A percentile compares a stretch with the other conserved stretches of the same genome.
phyloP scores from a whole-genome alignment of 2,888 invertebrate species.

The Malachius bipustulatus region DNA sequence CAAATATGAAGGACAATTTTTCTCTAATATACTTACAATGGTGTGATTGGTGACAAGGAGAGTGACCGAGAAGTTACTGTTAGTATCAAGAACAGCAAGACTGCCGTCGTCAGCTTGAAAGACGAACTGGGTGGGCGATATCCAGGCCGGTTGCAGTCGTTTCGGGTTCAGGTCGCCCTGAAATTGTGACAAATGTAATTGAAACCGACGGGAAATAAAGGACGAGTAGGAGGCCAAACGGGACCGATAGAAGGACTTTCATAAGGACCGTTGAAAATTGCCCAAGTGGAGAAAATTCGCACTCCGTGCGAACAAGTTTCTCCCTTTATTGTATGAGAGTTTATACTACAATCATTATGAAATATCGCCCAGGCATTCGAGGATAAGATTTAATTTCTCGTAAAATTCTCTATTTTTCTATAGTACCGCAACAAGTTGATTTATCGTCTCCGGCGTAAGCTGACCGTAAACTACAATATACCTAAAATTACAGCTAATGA shows the following conservation, averaged over 20 bases:
- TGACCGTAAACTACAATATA: too few relatives aligned
- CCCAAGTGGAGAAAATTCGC: constrained; percentile 12
- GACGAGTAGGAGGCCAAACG: constrained; percentile 10
- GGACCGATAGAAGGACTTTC: background rate
- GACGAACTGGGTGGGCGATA: constrained; percentile 69
- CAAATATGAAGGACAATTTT: too few relatives aligned
- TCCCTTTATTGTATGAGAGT: too few relatives aligned
- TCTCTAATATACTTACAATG: constrained; percentile 56
- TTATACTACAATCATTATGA: too few relatives aligned
- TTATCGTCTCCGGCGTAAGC: too few relatives aligned
- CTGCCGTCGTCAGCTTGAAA: constrained; percentile 81
- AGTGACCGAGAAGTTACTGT: constrained; percentile 60
- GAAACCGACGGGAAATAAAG: constrained; percentile 16
- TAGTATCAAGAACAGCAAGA: constrained; percentile 64
- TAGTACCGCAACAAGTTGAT: too few relatives aligned
- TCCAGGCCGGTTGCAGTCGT: constrained; percentile 66
- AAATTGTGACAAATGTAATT: constrained; percentile 13
- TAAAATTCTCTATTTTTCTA: too few relatives aligned
- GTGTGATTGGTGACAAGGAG: constrained; percentile 80
- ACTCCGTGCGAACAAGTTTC: too few relatives aligned
- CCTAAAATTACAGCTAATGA: too few relatives aligned
- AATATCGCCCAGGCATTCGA: too few relatives aligned
- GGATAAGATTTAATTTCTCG: too few relatives aligned
- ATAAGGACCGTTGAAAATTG: constrained; percentile 12
- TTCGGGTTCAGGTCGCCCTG: constrained; percentile 35